Evolutionary conservation across 2,113 vertebrate species (phyloP).

Genomic region (Agapornis roseicollis): DNA sequence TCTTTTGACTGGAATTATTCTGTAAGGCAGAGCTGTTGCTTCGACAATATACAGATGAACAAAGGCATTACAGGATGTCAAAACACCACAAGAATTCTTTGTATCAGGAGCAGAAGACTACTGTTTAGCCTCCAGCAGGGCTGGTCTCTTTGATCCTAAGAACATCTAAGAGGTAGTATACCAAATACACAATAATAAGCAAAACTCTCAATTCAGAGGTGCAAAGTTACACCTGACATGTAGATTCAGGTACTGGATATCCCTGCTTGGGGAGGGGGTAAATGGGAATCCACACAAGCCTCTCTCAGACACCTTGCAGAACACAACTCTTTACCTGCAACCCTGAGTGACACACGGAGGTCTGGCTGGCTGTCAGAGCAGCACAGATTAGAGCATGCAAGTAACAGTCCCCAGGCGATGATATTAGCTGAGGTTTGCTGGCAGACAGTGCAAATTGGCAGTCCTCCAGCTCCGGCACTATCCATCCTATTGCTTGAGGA

Average conservation of each 20-base stretch:
- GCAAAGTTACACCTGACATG: conserved; percentile 9
- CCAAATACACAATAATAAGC: background rate
- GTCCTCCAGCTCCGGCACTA: background rate
- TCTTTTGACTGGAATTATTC: conserved; percentile 36
- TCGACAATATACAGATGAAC: conserved; percentile 31
- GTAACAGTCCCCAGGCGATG: background rate
- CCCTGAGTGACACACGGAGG: rapidly evolving
- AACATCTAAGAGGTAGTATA: conserved; percentile 4
- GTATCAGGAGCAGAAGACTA: conserved; percentile 16
- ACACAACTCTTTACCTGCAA: background rate
- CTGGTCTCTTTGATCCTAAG: conserved; percentile 31
- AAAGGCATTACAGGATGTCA: conserved; percentile 51
- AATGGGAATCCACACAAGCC: background rate
- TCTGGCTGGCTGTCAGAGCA: background rate
- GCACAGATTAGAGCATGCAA: rapidly evolving
- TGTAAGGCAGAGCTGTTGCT: conserved; percentile 24
- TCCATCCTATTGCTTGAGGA: background rate
- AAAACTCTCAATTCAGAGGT: conserved; percentile 30
- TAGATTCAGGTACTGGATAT: background rate
- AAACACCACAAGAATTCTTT: conserved; percentile 38
- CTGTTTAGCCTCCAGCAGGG: conserved; percentile 53
- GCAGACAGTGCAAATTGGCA: background rate
- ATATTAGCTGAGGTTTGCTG: background rate
- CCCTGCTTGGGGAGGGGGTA: background rate
- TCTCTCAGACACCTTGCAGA: background rate